Evolutionary conservation across 1,140 invertebrate genomes (phyloP), one percentile per base, ranked within the genome.

Genomic region (Aphidius gifuensis): DNA sequence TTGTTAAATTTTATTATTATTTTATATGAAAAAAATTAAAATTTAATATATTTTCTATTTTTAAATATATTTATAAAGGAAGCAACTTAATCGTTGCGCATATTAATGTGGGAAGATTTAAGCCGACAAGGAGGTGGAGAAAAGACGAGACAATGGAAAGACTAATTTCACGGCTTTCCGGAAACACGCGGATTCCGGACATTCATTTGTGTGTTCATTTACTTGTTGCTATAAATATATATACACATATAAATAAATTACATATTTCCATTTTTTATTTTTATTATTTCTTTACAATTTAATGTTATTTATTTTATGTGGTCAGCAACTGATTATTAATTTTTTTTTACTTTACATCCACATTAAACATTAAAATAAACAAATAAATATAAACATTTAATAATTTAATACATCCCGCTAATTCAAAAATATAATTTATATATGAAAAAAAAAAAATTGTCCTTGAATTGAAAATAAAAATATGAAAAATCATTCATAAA

Each of bases 161-260:
- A 60, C 63, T 69, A 68, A 69, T 69, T 70, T 71, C 65, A 67
- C 66, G 68, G 66, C 62, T 68, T 69, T 71, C 69, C 71, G 74
- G 74, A 75, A 77, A 71, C 23, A 32, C 62, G 64, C 7, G 16
- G 47, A 51, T 55, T 63, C 51, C 58, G 61, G 64, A 62, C 59
- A 46, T 60, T 32, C 23, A 32, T 32, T 32, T 32, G 48, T 53
- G 57, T 32, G 23, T 32, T 11, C 59, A 8, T 51, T 38, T 51
- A 21, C 51, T 59, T 32, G 58, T 57, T 55, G 50, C 53, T 1
- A 60, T 47, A 57, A 32, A 11, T 49, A 49, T 49, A 49, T 49
- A n/a, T 6, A 49, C 21, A 49, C 44, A 57, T 46, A 42, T 9
- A 38, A 40, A 16, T 38, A 5, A 39, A 38, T 21, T 6, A 40